Base-by-base conservation (phyloP, 2,888 invertebrate species). In the Physocephala rufipes region DNA sequence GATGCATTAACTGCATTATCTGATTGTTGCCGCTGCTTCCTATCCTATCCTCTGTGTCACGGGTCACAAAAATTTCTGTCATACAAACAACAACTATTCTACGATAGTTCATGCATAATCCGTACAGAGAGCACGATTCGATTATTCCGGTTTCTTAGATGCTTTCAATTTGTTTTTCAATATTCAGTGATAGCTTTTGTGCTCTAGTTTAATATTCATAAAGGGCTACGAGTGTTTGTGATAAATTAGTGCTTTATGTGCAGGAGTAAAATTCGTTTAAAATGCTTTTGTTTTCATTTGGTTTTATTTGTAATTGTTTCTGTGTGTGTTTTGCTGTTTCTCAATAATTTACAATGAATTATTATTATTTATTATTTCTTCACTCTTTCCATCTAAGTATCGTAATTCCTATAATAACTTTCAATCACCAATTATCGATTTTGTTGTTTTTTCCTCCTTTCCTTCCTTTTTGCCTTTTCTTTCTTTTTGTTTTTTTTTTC, bases 351-450 rank as follows among this genome's bases (percentile, higher is more conserved):
- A 67, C 67, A 67, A 51, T 26, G 47, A 16, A 51, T 30, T 51
- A 19, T 13, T 66, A n/a, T n/a, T n/a, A n/a, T n/a, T n/a, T n/a
- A n/a, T n/a, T n/a, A n/a, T n/a, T n/a, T n/a, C n/a, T n/a, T 66
- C 16, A 28, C n/a, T 53, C 36, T 19, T 28, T 53, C 28, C 30
- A 12, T 65, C 53, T 66, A 53, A 28, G 36, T 66, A 26, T 53
- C n/a, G n/a, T n/a, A n/a, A n/a, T n/a, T n/a, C n/a, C 24, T 24
- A 36, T 53, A 78, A 80, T 81, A 81, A 24, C 59, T 71, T 66
- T 49, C 28, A 55, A 67, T 68, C 19, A 19, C n/a, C n/a, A n/a
- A n/a, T n/a, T n/a, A n/a, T n/a, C n/a, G n/a, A n/a, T n/a, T n/a
- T n/a, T n/a, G n/a, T n/a, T n/a, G n/a, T n/a, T n/a, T n/a, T n/a